Percentiles rank a stretch among this genome's conserved stretches.
Conservation (phyloP, 1,140 invertebrate species). For the Neelides sp. region DNA sequence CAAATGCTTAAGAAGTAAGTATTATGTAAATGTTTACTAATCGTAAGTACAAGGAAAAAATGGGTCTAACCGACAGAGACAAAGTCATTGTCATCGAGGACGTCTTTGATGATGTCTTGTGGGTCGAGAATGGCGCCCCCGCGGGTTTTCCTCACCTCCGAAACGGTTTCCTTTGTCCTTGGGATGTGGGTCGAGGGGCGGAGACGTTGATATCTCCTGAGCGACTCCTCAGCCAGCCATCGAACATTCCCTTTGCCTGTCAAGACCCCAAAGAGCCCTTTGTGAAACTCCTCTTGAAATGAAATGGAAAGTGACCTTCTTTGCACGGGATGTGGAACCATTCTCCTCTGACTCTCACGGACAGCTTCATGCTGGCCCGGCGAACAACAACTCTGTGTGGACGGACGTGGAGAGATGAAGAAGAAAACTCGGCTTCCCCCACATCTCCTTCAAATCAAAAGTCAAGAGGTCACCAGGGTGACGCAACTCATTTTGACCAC, state of each 20-base stretch:
- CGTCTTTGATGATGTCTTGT: slow-evolving; percentile 43
- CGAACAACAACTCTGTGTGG: too few relatives aligned
- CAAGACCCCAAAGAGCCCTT: background rate
- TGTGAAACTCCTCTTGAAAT: slow-evolving; percentile 3
- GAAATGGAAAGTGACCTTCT: slow-evolving; percentile 34
- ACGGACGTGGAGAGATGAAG: too few relatives aligned
- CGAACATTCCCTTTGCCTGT: slow-evolving; percentile 38
- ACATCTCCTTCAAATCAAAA: too few relatives aligned
- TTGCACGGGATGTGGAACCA: slow-evolving; percentile 52
- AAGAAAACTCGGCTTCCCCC: too few relatives aligned
- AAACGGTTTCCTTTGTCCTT: slow-evolving; percentile 37
- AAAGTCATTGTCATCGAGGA: slow-evolving; percentile 53
- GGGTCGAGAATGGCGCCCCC: slow-evolving; percentile 50
- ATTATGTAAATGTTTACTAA: too few relatives aligned
- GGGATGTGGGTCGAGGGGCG: slow-evolving; percentile 32
- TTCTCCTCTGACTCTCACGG: slow-evolving; percentile 46
- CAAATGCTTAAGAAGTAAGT: too few relatives aligned
- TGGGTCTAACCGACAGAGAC: slow-evolving; percentile 45
- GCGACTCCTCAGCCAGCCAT: slow-evolving; percentile 46
- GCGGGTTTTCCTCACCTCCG: slow-evolving; percentile 47
- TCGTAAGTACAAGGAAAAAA: background rate
- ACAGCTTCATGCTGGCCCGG: slow-evolving; percentile 52
- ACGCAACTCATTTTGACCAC: too few relatives aligned
- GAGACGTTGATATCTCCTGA: slow-evolving; percentile 42
- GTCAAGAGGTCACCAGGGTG: too few relatives aligned